Base-by-base conservation (phyloP, 2,113 vertebrate species). In the Pseudorectes ferrugineus region DNA sequence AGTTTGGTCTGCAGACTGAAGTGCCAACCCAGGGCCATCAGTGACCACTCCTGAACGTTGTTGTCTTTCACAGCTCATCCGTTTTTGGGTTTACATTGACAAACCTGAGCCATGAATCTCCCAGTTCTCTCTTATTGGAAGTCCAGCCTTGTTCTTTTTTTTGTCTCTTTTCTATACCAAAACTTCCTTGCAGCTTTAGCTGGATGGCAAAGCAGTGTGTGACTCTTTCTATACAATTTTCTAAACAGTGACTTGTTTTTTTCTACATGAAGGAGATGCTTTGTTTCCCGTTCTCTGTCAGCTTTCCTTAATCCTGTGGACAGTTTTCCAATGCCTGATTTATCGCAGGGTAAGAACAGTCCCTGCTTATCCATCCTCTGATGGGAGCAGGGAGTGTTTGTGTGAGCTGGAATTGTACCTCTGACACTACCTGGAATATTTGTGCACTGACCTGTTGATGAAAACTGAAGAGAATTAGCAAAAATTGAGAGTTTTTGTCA, bases 21-120 rank as follows among this genome's bases (percentile, higher is more conserved):
- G 95, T 96, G 96, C 95, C 96, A 96, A 84, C 95, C 95, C 93
- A 94, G 96, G 96, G 90, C 95, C 93, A 45, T 77, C 86, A 92
- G 94, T 88, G 91, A 96, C 28, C 79, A 90, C 93, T 93, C 96
- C 87, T 51, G 59, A 96, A 74, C 82, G 45, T 94, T 74, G 66
- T 92, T 88, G 9, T 78, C 70, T 67, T 91, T 92, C 92, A 72
- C 42, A 89, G 80, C 89, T 96, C 91, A 12, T 95, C 66, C 5
- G 48, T 91, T 96, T 96, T 92, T 68, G 88, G 94, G 86, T 95
- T 96, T 96, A 92, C 73, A 18, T 75, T 65, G 58, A 88, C 86
- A 62, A 88, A 93, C 91, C 89, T 97, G 93, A 96, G 96, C 96
- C 96, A 92, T 87, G 46, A 83, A 38, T 88, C 87, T 94, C 95